Conservation (phyloP, 2,797 vertebrate species). For the Oryzias dopingdopingensis region DNA sequence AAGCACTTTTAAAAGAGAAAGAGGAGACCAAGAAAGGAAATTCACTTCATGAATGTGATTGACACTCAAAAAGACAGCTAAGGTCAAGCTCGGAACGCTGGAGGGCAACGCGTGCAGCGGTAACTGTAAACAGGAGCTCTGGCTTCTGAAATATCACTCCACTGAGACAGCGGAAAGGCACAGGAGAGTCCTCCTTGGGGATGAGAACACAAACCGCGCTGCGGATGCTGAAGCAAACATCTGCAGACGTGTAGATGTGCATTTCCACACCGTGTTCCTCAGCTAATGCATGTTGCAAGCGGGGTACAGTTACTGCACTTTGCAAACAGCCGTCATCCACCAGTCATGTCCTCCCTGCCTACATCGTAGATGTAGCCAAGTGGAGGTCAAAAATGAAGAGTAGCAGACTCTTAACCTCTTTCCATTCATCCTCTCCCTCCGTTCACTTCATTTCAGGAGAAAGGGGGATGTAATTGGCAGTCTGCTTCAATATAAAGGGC, state of each 20-base stretch:
- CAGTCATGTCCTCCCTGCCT: constrained; percentile 24
- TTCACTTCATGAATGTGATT: constrained; percentile 25
- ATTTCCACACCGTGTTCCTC: constrained; percentile 53
- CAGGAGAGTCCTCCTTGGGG: not conserved
- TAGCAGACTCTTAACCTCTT: constrained; percentile 35
- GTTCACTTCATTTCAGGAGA: constrained; percentile 28
- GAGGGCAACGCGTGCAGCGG: constrained; percentile 4
- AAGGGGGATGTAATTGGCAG: constrained; percentile 43
- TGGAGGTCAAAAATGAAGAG: constrained; percentile 41
- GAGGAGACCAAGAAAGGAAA: constrained; percentile 1
- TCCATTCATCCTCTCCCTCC: constrained; percentile 4
- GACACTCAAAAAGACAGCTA: constrained; percentile 13
- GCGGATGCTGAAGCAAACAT: constrained; percentile 25
- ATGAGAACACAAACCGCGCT: not conserved
- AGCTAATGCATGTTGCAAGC: constrained; percentile 53
- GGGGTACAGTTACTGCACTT: constrained; percentile 74
- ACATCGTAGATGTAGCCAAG: constrained; percentile 42
- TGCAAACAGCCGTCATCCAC: constrained; percentile 54
- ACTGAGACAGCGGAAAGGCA: not conserved
- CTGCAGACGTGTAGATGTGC: constrained; percentile 44
- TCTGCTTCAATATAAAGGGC: constrained; percentile 44
- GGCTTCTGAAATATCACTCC: constrained; percentile 9
- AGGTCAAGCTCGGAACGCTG: constrained; percentile 10
- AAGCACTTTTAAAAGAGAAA: constrained; percentile 1
- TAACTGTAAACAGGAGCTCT: constrained; percentile 1